Conservation (phyloP, 2,888 invertebrate species). For the Phyllotreta cruciferae region DNA sequence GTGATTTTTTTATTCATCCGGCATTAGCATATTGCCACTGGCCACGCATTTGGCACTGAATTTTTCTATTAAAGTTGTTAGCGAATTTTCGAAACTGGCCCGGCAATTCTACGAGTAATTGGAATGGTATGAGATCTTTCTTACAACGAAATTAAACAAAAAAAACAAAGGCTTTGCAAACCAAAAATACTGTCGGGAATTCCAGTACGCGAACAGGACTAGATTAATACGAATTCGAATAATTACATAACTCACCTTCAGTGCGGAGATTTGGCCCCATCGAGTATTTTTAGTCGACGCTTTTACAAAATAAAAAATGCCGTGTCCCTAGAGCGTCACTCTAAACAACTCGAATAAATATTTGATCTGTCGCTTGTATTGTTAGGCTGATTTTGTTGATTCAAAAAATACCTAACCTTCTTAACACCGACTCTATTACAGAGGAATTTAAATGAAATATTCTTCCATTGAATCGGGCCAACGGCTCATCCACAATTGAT, state of each 20-base stretch:
- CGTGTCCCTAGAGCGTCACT: too few species aligned
- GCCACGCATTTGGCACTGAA: conserved; percentile 54
- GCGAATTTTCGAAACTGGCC: conserved; percentile 46
- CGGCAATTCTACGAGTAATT: conserved; percentile 47
- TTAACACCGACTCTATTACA: too few species aligned
- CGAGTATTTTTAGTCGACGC: conserved; percentile 38
- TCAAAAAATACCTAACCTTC: too few species aligned
- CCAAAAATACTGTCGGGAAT: conserved; percentile 39
- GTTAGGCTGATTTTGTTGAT: too few species aligned
- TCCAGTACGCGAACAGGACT: conserved; percentile 36
- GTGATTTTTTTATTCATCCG: conserved; percentile 41
- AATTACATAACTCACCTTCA: conserved; percentile 20
- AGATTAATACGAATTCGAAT: conserved; percentile 33
- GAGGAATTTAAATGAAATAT: too few species aligned
- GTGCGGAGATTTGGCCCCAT: conserved; percentile 32
- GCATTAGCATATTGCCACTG: conserved; percentile 51
- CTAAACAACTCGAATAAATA: too few species aligned
- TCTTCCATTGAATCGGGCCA: too few species aligned
- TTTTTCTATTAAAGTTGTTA: conserved; percentile 37
- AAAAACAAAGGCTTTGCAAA: conserved; percentile 31
- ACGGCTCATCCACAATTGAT: too few species aligned
- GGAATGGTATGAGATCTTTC: conserved; percentile 55
- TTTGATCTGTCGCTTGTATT: too few species aligned
- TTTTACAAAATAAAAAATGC: conserved; percentile 12
- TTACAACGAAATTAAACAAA: neutral